Evolutionary conservation across 2,888 invertebrate species (phyloP), one percentile per base, ranked within the genome.

Genomic region (Nycteola revayana): DNA sequence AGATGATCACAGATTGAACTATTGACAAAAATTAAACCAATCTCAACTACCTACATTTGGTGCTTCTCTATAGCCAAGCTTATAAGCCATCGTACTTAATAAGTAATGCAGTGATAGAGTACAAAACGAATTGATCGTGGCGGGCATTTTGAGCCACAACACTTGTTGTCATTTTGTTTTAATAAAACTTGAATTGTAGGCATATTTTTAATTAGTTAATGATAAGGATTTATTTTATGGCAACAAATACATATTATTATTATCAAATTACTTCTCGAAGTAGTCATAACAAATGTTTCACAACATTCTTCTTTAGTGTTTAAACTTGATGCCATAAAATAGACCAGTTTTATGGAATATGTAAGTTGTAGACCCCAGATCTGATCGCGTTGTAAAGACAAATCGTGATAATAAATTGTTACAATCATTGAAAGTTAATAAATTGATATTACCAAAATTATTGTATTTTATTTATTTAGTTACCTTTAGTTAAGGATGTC

Each of bases 361-460:
- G 51, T 60, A 58, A 62, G 65, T 62, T 66, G 46, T 63, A 66
- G 58, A 69, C 61, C 63, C 59, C 53, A 60, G 82, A 84, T 85
- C 82, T 79, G 83, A 83, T 66, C 56, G 66, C 62, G 68, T 66
- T 75, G 65, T 72, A 73, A 86, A 86, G 86, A 85, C 84, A 85
- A 83, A 77, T 73, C 79, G 78, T 86, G 82, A 83, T 85, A 84
- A 64, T 68, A 75, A 67, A 70, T 81, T 81, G 79, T 83, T 85
- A 77, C 39, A 72, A 75, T 68, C 65, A 70, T 76, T 75, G 61
- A 75, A 75, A 70, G 70, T 71, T 76, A 84, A 75, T 79, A 82
- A 82, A 21, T 82, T 68, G 65, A 77, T 75, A 54, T 57, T 58
- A 55, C 42, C 32, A 49, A 34, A 24, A 30, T n/a, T n/a, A n/a